phyloP scores from a whole-genome alignment of 2,888 invertebrate species.

The Rhingia campestris region DNA sequence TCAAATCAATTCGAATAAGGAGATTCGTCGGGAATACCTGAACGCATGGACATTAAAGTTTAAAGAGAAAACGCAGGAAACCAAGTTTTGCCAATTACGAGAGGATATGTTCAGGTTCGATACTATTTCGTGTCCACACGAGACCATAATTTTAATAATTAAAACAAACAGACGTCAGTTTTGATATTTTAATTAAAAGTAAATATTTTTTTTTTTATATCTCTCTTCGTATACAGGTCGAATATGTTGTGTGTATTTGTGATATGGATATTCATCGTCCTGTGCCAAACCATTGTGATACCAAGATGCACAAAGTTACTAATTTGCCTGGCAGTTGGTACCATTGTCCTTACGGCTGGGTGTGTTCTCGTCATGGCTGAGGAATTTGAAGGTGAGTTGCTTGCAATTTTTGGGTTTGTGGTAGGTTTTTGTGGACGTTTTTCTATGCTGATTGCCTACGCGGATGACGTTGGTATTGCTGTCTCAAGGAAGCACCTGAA shows the following conservation, averaged over 20 bases:
- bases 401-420: background rate
- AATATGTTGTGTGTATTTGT: slow-evolving; percentile 96
- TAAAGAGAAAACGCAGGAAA: slow-evolving; percentile 90
- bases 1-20: slow-evolving; percentile 94
- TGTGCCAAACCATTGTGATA: slow-evolving; percentile 89
- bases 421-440: too few relatives aligned
- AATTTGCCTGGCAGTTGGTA: slow-evolving; percentile 86
- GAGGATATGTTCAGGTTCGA: slow-evolving; percentile 93
- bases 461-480: too few relatives aligned
- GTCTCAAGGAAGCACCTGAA: too few relatives aligned
- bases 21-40: slow-evolving; percentile 94
- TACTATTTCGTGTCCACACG: background rate
- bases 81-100: slow-evolving; percentile 92
- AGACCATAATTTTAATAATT: background rate
- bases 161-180: slow-evolving; percentile 6
- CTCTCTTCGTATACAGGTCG: slow-evolving; percentile 83
- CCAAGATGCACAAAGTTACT: slow-evolving; percentile 86
- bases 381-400: slow-evolving; percentile 85
- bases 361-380: slow-evolving; percentile 93
- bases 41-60: slow-evolving; percentile 94
- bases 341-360: slow-evolving; percentile 87
- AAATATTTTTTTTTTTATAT: slow-evolving; percentile 46
- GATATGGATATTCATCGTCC: slow-evolving; percentile 93
- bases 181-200: slow-evolving; percentile 50
- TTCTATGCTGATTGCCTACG: too few relatives aligned